A percentile compares a stretch with the other conserved stretches of the same genome.
These are phyloP conservation scores for Thymallus thymallus DNA, from an alignment of 2,113 vertebrate genomes.

Conservation along the genomic window DNA sequence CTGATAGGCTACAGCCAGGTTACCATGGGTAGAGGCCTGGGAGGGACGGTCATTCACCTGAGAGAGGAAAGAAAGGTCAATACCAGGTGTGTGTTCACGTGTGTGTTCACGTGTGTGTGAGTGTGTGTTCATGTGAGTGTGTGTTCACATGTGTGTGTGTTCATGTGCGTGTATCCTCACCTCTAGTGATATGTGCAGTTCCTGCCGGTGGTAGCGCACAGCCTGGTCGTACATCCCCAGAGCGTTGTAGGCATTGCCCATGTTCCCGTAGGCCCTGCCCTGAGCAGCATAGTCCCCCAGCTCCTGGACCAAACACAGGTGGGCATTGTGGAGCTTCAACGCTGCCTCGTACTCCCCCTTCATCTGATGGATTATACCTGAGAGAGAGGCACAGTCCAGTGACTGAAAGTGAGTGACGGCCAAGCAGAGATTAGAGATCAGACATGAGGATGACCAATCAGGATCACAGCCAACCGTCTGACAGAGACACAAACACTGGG, in stretches of 20 bases:
- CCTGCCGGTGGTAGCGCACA: conserved; percentile 90
- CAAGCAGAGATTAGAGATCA: not conserved
- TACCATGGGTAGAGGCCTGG: conserved; percentile 91
- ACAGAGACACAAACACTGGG: too few relatives aligned
- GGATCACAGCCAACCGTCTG: not conserved
- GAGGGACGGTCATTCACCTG: conserved; percentile 88
- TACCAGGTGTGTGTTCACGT: too few relatives aligned
- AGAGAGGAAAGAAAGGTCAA: conserved; percentile 6
- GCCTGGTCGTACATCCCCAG: conserved; percentile 88
- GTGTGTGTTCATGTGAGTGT: too few relatives aligned
- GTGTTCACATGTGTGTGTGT: not conserved
- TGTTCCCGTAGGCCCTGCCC: conserved; percentile 92
- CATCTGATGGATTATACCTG: conserved; percentile 98
- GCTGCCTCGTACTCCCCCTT: conserved; percentile 88
- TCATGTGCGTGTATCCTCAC: conserved; percentile 37
- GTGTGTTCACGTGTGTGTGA: not conserved
- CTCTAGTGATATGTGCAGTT: conserved; percentile 95
- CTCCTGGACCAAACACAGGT: conserved; percentile 89
- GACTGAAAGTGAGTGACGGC: not conserved
- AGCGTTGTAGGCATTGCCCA: conserved; percentile 92
- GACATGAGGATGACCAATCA: too few relatives aligned
- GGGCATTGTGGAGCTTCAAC: conserved; percentile 87
- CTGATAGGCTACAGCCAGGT: conserved; percentile 92
- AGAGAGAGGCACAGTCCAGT: not conserved
- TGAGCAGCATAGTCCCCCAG: conserved; percentile 90